Conservation (phyloP, 2,888 invertebrate genomes). For the Drosophila paranaensis region DNA sequence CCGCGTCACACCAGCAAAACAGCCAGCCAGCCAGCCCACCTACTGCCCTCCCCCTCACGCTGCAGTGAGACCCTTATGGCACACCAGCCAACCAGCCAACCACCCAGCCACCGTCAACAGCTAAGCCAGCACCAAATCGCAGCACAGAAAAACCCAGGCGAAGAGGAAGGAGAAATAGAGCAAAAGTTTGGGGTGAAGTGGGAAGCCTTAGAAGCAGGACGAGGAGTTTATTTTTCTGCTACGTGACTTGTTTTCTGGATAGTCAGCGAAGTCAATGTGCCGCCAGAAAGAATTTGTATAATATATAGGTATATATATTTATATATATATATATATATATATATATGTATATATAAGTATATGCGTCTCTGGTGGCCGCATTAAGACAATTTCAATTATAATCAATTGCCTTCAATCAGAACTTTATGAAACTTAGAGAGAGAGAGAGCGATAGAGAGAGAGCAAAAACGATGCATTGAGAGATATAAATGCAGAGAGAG, state of each 20-base stretch:
- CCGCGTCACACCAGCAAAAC: constrained; percentile 62
- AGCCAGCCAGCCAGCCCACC: constrained; percentile 3
- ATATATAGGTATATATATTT: constrained; percentile 10
- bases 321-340: constrained; percentile 4
- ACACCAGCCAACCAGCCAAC: constrained; percentile 6
- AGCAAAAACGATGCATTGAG: too few relatives aligned
- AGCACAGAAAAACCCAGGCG: constrained; percentile 58
- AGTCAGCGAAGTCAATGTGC: constrained; percentile 64
- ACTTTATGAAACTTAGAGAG: constrained; percentile 11
- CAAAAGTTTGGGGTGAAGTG: constrained; percentile 37
- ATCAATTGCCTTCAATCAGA: constrained; percentile 72
- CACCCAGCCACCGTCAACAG: constrained; percentile 24
- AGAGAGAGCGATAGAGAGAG: neutral
- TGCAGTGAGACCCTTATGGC: constrained; percentile 35
- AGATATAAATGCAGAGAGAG: too few relatives aligned
- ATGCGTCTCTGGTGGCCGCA: constrained; percentile 47
- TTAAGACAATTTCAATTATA: constrained; percentile 75
- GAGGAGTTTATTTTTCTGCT: constrained; percentile 59
- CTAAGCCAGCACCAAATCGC: constrained; percentile 72
- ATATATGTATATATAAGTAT: neutral
- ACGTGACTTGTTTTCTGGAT: constrained; percentile 76
- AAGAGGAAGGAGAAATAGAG: constrained; percentile 61
- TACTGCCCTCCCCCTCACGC: constrained; percentile 4
- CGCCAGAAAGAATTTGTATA: constrained; percentile 27
- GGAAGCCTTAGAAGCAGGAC: constrained; percentile 16